Percentiles rank a stretch among this genome's conserved stretches.
phyloP scores from a whole-genome alignment of 2,113 vertebrate genomes.

The Psettodes erumei region DNA sequence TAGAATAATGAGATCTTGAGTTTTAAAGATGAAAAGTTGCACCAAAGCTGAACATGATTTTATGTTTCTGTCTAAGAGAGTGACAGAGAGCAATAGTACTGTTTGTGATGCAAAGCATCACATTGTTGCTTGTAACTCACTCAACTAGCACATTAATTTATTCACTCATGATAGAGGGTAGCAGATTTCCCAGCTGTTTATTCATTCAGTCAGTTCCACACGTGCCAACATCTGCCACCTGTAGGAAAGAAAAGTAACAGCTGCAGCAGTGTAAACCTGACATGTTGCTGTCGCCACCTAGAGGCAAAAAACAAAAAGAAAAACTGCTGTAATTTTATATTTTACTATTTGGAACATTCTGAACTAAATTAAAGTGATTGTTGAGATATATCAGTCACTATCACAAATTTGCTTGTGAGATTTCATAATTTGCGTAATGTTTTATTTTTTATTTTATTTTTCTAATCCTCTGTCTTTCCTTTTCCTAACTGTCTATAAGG shows the following conservation, averaged over 20 bases:
- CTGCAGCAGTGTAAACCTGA: constrained; percentile 13
- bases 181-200: constrained; percentile 18
- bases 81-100: neutral
- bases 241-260: neutral
- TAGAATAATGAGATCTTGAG: neutral
- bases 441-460: neutral
- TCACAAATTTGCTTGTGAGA: neutral
- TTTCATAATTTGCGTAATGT: neutral
- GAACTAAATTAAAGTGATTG: neutral
- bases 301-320: neutral
- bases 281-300: neutral
- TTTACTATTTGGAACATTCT: neutral
- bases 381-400: neutral
- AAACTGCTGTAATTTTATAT: neutral
- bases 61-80: neutral
- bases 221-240: neutral
- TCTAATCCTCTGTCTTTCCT: neutral
- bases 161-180: constrained; percentile 1
- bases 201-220: neutral
- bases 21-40: neutral
- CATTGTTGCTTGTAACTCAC: constrained; percentile 9
- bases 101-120: constrained; percentile 21
- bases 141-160: neutral
- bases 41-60: neutral
- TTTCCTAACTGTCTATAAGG: no score